Percentiles rank a stretch among this genome's conserved stretches.
phyloP scores from a whole-genome alignment of 2,888 invertebrate species.

The Pinctada fucata region DNA sequence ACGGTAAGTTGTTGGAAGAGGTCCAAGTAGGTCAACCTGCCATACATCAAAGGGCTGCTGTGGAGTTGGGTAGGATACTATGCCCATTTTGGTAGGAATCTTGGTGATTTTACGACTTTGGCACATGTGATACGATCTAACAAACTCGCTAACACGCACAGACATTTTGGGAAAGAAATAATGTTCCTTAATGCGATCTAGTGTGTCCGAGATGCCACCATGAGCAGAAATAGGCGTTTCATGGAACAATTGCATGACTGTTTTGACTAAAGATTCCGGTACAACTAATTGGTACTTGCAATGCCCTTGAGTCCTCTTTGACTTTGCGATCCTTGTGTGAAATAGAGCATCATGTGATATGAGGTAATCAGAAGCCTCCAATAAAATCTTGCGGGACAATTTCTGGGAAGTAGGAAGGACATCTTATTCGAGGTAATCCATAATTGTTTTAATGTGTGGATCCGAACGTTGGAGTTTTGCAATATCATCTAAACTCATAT shows the following conservation, averaged over 20 bases:
- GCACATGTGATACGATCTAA: constrained; percentile 35
- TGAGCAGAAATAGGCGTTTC: constrained; percentile 32
- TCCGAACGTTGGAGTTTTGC: background rate
- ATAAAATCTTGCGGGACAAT: constrained; percentile 27
- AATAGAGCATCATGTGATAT: constrained; percentile 37
- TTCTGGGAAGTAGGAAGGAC: constrained; percentile 35
- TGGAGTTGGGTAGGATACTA: constrained; percentile 26
- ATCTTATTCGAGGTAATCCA: constrained; percentile 13
- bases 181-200: constrained; percentile 35
- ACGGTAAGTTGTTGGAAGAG: constrained; percentile 37
- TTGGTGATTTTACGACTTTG: constrained; percentile 27
- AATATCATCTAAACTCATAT: background rate
- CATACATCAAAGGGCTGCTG: constrained; percentile 30
- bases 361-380: constrained; percentile 35
- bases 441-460: background rate
- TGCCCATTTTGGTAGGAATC: background rate
- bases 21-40: constrained; percentile 24
- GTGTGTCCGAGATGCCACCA: constrained; percentile 41
- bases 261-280: background rate
- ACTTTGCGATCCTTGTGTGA: background rate
- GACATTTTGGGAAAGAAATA: constrained; percentile 31
- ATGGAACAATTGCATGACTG: constrained; percentile 22
- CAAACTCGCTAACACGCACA: constrained; percentile 23
- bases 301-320: constrained; percentile 4
- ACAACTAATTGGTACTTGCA: background rate